Conservation (phyloP, 1,140 invertebrate genomes). For the Temnothorax curvispinosus region DNA sequence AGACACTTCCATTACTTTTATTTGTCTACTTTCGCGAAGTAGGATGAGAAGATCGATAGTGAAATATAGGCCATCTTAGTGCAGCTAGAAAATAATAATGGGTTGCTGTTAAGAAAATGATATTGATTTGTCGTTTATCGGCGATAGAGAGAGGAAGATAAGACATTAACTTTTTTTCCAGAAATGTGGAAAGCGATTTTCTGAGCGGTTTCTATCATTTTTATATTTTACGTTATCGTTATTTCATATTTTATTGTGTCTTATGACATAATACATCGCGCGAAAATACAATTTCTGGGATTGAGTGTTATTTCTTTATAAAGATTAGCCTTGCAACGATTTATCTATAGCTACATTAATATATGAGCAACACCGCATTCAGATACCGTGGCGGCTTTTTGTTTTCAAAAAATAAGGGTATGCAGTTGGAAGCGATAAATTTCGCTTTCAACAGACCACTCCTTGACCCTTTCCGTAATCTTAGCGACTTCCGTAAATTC, state of each 20-base stretch:
- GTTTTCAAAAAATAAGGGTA: conserved; percentile 35
- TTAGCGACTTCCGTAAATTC: conserved; percentile 54
- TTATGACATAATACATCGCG: not conserved
- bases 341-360: conserved; percentile 14
- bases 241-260: not conserved
- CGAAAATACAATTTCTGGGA: not conserved
- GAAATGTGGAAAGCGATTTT: not conserved
- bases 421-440: conserved; percentile 51
- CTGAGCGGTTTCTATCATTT: not conserved
- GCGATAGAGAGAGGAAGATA: not conserved
- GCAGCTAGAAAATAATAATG: conserved; percentile 38
- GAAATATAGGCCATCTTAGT: conserved; percentile 32
- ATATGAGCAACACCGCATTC: conserved; percentile 4
- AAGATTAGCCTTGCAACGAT: conserved; percentile 15
- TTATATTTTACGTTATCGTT: not conserved
- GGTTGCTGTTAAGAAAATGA: conserved; percentile 39
- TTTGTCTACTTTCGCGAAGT: conserved; percentile 35
- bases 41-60: conserved; percentile 51
- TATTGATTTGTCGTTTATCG: conserved; percentile 35
- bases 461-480: conserved; percentile 50
- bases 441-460: conserved; percentile 42
- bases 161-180: not conserved
- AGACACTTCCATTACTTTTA: conserved; percentile 52
- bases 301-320: not conserved
- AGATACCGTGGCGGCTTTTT: not conserved